Evolutionary conservation across 2,888 invertebrate genomes (phyloP), one percentile per base, ranked within the genome.

Genomic region (Nomada flava): DNA sequence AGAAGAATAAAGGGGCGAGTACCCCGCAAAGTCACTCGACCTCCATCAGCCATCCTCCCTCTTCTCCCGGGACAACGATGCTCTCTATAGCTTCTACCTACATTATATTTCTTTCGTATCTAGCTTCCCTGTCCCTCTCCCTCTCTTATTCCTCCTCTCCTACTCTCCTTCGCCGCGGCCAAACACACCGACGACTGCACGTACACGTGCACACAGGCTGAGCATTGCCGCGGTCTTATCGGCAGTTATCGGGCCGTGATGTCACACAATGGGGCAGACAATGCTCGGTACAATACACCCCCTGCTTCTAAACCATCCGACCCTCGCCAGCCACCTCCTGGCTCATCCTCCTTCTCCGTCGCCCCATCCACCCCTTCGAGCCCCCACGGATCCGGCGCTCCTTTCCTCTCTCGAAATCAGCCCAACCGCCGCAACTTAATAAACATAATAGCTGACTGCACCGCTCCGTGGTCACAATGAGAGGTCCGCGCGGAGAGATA

Each of bases 201-300:
- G 79, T 84, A 86, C 79, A 83, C 82, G 83, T 71, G 75, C 84
- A 71, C 84, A 81, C 82, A 75, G 74, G 81, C 76, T 68, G 87
- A 88, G 92, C 91, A 92, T 92, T 91, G 92, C 91, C 90, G 90
- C 90, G 90, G 91, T 91, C 93, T 93, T 93, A 93, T 93, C 93
- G 93, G 93, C 93, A 93, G 93, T 93, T 93, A 93, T 93, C 93
- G 93, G 93, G 90, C 93, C 93, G 93, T 93, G 93, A 93, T 93
- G 93, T 93, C 93, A 91, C 93, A 93, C 93, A 93, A 93, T 93
- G 92, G 93, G 91, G 91, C 93, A 93, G 93, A 93, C 93, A 93
- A 93, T 93, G 91, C 92, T 90, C 91, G 92, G 92, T 89, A 93
- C 93, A 93, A 93, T 93, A 92, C 93, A 91, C 84, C 91, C 91